Conservation (phyloP, 2,797 vertebrate genomes). For the Propithecus perrieri region DNA sequence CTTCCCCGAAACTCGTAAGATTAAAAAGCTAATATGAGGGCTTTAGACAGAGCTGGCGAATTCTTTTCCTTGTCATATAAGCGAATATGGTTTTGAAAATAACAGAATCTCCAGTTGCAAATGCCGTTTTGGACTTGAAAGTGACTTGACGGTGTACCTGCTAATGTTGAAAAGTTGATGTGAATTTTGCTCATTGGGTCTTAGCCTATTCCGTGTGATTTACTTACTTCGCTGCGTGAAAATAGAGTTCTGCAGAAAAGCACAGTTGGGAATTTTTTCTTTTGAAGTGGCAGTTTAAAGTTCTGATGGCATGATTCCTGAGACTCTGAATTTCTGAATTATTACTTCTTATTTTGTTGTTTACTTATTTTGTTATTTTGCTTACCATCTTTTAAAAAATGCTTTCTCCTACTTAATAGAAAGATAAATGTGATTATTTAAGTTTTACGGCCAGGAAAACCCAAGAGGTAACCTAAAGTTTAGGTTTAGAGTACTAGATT, state of each 20-base stretch:
- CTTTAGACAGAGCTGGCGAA: not conserved
- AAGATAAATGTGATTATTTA: not conserved
- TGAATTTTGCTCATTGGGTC: not conserved
- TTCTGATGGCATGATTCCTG: not conserved
- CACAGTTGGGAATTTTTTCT: not conserved
- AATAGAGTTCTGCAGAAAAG: not conserved
- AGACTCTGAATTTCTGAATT: not conserved
- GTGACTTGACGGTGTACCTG: not conserved
- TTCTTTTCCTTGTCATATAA: not conserved
- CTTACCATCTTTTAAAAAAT: not conserved
- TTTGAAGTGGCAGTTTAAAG: not conserved
- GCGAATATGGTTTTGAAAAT: not conserved
- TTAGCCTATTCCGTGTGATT: not conserved
- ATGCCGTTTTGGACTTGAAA: not conserved
- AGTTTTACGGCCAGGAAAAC: not conserved
- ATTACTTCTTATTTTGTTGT: not conserved
- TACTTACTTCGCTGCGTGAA: not conserved
- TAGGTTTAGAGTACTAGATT: not conserved
- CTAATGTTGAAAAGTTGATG: not conserved
- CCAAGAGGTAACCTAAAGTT: not conserved
- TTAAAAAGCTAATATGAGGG: not conserved
- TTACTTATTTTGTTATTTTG: slow-evolving; percentile 28
- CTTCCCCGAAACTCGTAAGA: not conserved
- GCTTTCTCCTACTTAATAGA: not conserved
- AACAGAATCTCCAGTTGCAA: not conserved